Evolutionary conservation across 2,113 vertebrate genomes (phyloP), one percentile per base, ranked within the genome.

Genomic region (Periophthalmodon schlosseri): DNA sequence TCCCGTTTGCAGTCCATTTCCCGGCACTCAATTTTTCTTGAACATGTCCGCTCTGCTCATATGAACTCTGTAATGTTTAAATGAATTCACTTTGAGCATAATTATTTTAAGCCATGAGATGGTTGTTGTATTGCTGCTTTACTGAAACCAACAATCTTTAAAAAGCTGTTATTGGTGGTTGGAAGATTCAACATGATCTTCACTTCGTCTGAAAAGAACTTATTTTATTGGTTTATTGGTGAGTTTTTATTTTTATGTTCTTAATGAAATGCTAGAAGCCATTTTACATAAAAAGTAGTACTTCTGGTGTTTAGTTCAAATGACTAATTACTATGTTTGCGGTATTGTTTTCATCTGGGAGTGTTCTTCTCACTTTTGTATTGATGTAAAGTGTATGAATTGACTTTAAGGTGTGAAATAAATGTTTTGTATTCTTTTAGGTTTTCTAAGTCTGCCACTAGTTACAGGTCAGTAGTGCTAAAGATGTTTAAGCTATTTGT

Each of bases 1-100:
- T 86, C 36, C 66, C 78, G 77, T 78, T 82, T 83, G 85, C 73
- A 80, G 82, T 85, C 81, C 84, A 87, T 68, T 68, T 68, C 39
- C 44, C 11, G 6, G 63, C 63, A 44, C 16, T 65, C 34, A 5
- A 0, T 16, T 39, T n/a, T 39, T 18, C 18, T 65, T 9, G 10
- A 21, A 65, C 63, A 39, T 65, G 33, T 39, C 36, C 24, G 3
- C 46, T 76, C 54, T 13, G 34, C 46, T 60, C 60, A 63, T 63
- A 63, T 63, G 60, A 15, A 33, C 34, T 63, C 13, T 63, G 9
- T 63, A 16, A 34, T 34, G 60, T 63, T 36, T 65, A 3, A 44
- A 65, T 39, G 16, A 12, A 65, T 65, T 65, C 10, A 21, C 3
- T 39, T 39, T 39, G 34, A 39, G 33, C 0, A 0, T 66, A 46